Evolutionary conservation across 1,140 invertebrate species (phyloP).

Genomic region (Drosophila pruinosa): DNA sequence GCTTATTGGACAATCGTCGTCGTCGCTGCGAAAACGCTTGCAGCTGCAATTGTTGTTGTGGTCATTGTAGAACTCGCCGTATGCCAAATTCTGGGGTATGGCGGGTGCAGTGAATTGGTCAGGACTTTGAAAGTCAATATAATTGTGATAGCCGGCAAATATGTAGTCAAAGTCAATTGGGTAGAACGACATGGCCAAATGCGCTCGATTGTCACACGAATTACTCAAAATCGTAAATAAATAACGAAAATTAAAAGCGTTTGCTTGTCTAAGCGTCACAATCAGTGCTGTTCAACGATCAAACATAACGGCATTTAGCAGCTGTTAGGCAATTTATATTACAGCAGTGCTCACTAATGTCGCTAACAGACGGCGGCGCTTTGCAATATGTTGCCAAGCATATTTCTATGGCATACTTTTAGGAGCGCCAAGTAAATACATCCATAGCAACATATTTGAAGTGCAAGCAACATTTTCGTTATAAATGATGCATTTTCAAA

Average conservation of each 20-base stretch:
- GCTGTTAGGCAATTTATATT: constrained; percentile 36
- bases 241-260: not conserved
- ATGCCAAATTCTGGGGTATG: not conserved
- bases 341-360: constrained; percentile 14
- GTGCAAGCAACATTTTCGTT: not conserved
- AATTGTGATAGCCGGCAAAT: not conserved
- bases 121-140: not conserved
- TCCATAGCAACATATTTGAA: not conserved
- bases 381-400: not conserved
- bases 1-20: not conserved
- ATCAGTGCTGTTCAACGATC: constrained; percentile 24
- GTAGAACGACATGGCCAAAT: not conserved
- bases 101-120: constrained; percentile 38
- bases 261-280: not conserved
- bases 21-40: not conserved
- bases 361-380: constrained; percentile 10
- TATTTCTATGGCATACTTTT: constrained; percentile 49
- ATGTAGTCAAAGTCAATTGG: constrained; percentile 15
- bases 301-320: constrained; percentile 52
- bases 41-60: not conserved
- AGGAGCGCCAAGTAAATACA: not conserved
- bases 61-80: not conserved
- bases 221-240: not conserved
- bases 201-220: not conserved
- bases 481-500: not conserved